phyloP scores from a whole-genome alignment of 2,888 invertebrate species.

The Papilio protenor region DNA sequence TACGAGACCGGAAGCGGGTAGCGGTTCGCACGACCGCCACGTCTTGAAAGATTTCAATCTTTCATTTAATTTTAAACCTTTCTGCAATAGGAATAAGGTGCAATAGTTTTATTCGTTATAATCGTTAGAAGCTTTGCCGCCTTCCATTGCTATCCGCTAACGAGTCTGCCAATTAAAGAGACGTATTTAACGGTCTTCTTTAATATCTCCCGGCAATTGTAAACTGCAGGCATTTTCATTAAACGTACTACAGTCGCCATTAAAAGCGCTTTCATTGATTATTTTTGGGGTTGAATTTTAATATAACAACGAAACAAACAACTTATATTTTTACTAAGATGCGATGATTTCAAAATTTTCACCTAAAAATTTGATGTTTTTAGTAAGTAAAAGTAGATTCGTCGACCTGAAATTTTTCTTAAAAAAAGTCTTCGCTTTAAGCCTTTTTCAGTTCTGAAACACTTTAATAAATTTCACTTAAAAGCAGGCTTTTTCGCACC shows the following conservation, averaged over 20 bases:
- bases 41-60: slow-evolving; percentile 46
- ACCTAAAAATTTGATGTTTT: not conserved
- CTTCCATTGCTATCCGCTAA: slow-evolving; percentile 65
- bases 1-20: slow-evolving; percentile 67
- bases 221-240: slow-evolving; percentile 55
- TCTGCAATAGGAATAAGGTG: slow-evolving; percentile 40
- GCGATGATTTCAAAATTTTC: not conserved
- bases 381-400: not conserved
- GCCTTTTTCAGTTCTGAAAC: slow-evolving; percentile 56
- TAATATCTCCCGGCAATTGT: slow-evolving; percentile 55
- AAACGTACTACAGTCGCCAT: slow-evolving; percentile 22
- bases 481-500: slow-evolving; percentile 76
- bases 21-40: slow-evolving; percentile 62
- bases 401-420: not conserved
- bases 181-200: slow-evolving; percentile 59
- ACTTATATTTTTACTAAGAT: not conserved
- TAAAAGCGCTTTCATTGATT: not conserved
- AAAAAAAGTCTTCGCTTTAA: slow-evolving; percentile 47
- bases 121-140: slow-evolving; percentile 54
- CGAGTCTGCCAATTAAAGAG: slow-evolving; percentile 69
- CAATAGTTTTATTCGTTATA: slow-evolving; percentile 19
- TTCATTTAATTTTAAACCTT: slow-evolving; percentile 53
- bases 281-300: not conserved
- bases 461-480: slow-evolving; percentile 77
- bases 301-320: not conserved